phyloP scores from a whole-genome alignment of 2,888 invertebrate species.

The Agrotis segetum region DNA sequence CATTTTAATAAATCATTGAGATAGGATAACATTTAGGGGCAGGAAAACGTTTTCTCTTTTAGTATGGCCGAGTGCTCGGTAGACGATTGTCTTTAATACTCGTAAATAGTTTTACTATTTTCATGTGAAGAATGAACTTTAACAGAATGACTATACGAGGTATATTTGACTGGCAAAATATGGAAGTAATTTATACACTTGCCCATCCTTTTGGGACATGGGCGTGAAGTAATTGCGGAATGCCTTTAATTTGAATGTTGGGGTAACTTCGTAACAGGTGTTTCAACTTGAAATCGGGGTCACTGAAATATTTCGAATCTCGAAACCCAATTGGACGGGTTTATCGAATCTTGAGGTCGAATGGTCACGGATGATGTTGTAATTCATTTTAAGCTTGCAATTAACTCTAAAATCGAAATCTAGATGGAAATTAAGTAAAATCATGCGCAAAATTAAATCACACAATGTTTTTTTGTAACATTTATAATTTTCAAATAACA shows the following conservation, averaged over 20 bases:
- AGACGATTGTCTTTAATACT: too few species aligned
- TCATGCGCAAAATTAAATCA: too few species aligned
- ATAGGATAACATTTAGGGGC: too few species aligned
- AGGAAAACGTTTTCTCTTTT: too few species aligned
- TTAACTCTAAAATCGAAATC: too few species aligned
- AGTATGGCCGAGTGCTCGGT: too few species aligned
- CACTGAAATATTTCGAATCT: slow-evolving; percentile 9
- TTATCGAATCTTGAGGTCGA: slow-evolving; percentile 14
- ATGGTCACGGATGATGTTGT: slow-evolving; percentile 4
- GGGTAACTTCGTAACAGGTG: slow-evolving; percentile 13
- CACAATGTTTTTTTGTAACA: too few species aligned
- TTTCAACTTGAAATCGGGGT: slow-evolving; percentile 1
- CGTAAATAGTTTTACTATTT: neutral
- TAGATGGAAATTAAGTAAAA: too few species aligned
- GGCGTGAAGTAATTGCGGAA: neutral
- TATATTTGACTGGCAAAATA: neutral
- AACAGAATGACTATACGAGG: neutral
- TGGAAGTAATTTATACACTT: neutral
- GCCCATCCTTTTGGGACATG: too few species aligned
- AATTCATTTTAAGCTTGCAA: neutral
- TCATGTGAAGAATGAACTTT: neutral
- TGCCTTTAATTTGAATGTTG: slow-evolving; percentile 24
- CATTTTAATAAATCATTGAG: too few species aligned
- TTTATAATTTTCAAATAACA: too few species aligned
- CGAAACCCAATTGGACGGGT: neutral